These are phyloP conservation scores for Vulpes ferrilata DNA, from an alignment of 2,113 vertebrate species.

Conservation along the genomic window DNA sequence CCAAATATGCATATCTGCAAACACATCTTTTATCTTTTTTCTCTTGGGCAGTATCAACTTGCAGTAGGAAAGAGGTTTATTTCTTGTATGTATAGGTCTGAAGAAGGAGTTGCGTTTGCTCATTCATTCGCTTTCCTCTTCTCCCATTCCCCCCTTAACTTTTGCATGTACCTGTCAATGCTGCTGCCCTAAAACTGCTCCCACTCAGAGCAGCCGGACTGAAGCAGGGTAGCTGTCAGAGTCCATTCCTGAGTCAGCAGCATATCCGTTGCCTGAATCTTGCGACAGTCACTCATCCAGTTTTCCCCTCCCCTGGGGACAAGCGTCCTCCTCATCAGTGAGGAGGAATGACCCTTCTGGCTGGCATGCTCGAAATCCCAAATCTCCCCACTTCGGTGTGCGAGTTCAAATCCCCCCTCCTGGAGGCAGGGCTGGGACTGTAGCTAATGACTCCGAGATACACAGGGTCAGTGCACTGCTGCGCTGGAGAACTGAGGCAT, in stretches of 20 bases:
- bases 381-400: conserved; percentile 72
- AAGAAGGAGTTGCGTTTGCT: not conserved
- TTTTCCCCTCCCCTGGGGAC: conserved; percentile 80
- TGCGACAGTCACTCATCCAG: conserved; percentile 82
- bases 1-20: conserved; percentile 37
- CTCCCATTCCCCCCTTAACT: conserved; percentile 72
- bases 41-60: conserved; percentile 32
- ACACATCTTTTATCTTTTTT: conserved; percentile 60
- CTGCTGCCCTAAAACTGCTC: conserved; percentile 71
- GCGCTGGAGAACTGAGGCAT: conserved; percentile 83
- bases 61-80: conserved; percentile 34
- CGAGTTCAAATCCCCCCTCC: conserved; percentile 87
- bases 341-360: conserved; percentile 83
- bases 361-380: conserved; percentile 81
- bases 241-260: conserved; percentile 89
- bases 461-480: conserved; percentile 86
- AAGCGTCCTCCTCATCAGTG: conserved; percentile 79
- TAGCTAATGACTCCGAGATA: conserved; percentile 87
- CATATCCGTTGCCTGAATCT: conserved; percentile 78
- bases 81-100: not conserved
- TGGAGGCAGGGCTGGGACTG: conserved; percentile 85
- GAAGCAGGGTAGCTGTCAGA: conserved; percentile 84
- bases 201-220: conserved; percentile 66
- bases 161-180: conserved; percentile 80
- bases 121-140: not conserved